Evolutionary conservation across 2,113 vertebrate genomes (phyloP).

Genomic region (Probosciger aterrimus): DNA sequence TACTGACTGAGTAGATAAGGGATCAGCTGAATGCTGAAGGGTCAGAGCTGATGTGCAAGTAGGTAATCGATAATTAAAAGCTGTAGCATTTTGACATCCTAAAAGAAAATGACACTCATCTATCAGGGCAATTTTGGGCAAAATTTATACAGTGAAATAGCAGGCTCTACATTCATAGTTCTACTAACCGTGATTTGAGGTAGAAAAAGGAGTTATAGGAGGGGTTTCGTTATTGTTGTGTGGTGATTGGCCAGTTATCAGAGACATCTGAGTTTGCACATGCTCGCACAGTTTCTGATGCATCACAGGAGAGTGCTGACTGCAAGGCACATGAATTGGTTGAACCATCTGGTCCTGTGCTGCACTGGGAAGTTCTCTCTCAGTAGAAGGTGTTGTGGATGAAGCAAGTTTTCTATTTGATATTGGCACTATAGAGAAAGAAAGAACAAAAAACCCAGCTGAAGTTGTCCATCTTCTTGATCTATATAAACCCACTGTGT

Average conservation of each 20-base stretch:
- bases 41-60: conserved; percentile 44
- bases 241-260: conserved; percentile 41
- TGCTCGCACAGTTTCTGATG: conserved; percentile 67
- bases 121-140: background rate
- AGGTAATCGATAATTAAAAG: conserved; percentile 44
- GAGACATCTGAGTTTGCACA: conserved; percentile 77
- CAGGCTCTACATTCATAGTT: background rate
- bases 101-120: background rate
- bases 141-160: background rate
- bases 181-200: conserved; percentile 62
- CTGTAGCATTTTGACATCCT: conserved; percentile 58
- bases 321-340: conserved; percentile 44
- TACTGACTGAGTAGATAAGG: conserved; percentile 63
- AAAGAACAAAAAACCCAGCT: background rate
- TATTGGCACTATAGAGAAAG: background rate
- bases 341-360: background rate
- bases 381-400: background rate
- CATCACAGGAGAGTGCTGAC: conserved; percentile 48
- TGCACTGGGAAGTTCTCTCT: background rate
- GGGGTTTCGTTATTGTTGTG: conserved; percentile 12
- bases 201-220: background rate
- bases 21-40: conserved; percentile 40
- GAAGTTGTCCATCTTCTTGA: background rate
- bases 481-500: background rate
- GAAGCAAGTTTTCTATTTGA: conserved; percentile 33